A percentile compares a stretch with the other conserved stretches of the same genome.
Conservation (phyloP, 2,797 vertebrate species). For the Epinephelus awoara region DNA sequence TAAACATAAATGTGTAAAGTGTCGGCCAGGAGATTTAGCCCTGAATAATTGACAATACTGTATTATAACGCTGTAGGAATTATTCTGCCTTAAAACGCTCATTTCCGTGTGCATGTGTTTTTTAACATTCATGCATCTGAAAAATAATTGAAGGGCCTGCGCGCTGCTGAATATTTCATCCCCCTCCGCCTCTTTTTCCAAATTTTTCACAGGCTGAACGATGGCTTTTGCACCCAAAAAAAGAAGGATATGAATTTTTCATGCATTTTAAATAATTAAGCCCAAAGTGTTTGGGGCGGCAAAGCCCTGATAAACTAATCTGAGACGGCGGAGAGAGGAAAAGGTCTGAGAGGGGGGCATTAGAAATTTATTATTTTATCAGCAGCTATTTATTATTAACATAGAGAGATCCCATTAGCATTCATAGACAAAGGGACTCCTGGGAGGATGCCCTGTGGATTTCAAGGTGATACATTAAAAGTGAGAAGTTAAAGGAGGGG, state of each 20-base stretch:
- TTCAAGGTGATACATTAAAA: conserved; percentile 76
- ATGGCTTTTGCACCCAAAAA: conserved; percentile 79
- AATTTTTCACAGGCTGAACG: conserved; percentile 72
- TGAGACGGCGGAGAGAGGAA: conserved; percentile 56
- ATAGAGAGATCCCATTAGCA: conserved; percentile 77
- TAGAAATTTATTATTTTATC: conserved; percentile 85
- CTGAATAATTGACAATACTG: conserved; percentile 79
- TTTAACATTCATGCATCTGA: conserved; percentile 75
- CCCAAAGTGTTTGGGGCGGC: conserved; percentile 79
- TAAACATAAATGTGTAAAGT: conserved; percentile 75
- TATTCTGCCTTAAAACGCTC: conserved; percentile 75
- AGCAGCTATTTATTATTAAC: conserved; percentile 85
- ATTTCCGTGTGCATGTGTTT: conserved; percentile 74
- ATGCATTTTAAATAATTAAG: conserved; percentile 85
- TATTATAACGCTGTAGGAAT: conserved; percentile 74
- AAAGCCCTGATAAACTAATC: conserved; percentile 82
- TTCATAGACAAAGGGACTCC: conserved; percentile 79
- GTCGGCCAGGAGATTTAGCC: conserved; percentile 47
- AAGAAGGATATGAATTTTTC: conserved; percentile 79
- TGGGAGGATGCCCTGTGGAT: conserved; percentile 70
- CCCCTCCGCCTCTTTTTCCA: conserved; percentile 53
- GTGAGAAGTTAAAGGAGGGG: conserved; percentile 55
- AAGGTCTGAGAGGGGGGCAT: conserved; percentile 79
- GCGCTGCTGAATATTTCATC: conserved; percentile 83
- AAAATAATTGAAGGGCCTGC: conserved; percentile 80